Conservation (phyloP, 2,797 vertebrate species). For the Buphagus erythrorhynchus region DNA sequence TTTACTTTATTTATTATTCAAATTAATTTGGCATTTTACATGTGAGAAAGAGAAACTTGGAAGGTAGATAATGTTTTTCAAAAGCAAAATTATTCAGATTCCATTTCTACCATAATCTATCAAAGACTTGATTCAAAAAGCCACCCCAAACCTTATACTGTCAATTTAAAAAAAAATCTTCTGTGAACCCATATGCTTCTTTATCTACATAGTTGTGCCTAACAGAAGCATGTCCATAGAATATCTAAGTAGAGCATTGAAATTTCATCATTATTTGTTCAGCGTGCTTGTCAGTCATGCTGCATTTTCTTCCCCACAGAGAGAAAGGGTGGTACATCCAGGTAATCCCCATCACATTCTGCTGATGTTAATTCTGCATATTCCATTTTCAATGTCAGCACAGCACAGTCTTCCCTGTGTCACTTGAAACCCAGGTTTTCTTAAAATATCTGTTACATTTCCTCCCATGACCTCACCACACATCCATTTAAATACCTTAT, state of each 20-base stretch:
- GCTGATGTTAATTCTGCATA: neutral
- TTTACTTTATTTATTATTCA: neutral
- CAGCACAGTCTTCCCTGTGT: neutral
- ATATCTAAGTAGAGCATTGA: neutral
- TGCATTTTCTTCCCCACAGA: neutral
- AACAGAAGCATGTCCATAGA: neutral
- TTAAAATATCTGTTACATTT: neutral
- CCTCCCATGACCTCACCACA: neutral
- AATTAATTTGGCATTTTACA: neutral
- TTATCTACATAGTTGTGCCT: neutral
- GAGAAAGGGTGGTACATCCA: neutral
- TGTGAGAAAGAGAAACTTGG: neutral
- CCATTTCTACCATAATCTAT: neutral
- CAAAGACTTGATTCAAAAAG: neutral
- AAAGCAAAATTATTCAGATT: neutral
- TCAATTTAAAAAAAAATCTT: neutral
- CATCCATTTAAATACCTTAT: neutral
- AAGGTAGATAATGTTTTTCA: neutral
- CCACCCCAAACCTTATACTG: fast-evolving
- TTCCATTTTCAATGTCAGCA: neutral
- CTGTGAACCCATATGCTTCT: neutral
- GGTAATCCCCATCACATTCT: neutral
- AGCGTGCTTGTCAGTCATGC: neutral
- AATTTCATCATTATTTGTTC: neutral
- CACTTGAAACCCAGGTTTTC: neutral